Evolutionary conservation across 2,888 invertebrate species (phyloP).

Genomic region (Fragum sueziense): DNA sequence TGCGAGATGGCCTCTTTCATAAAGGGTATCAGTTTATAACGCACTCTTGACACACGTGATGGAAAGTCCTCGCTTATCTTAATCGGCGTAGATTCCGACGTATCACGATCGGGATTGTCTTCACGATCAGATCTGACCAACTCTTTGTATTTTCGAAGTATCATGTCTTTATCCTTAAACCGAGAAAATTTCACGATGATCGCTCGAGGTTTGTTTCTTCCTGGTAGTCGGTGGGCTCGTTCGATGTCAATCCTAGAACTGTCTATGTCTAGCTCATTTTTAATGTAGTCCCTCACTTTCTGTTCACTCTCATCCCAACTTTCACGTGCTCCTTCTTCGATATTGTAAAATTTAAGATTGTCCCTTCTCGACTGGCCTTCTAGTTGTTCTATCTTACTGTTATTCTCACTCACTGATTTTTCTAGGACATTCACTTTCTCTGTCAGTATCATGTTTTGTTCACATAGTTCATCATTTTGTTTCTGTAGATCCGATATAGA

Average conservation of each 20-base stretch:
- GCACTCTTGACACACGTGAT: not conserved
- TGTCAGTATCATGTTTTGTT: not conserved
- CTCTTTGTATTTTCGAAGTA: conserved; percentile 4
- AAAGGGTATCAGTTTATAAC: not conserved
- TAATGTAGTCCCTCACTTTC: conserved; percentile 5
- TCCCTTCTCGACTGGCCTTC: conserved; percentile 14
- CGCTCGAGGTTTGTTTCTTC: conserved; percentile 8
- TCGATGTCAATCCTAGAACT: conserved; percentile 13
- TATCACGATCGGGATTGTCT: not conserved
- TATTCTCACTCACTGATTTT: not conserved
- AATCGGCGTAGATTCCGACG: not conserved
- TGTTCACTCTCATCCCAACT: conserved; percentile 20
- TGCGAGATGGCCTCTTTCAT: not conserved
- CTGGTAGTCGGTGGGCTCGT: conserved; percentile 19
- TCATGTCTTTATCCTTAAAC: conserved; percentile 8
- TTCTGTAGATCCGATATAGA: conserved; percentile 1
- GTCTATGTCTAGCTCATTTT: conserved; percentile 15
- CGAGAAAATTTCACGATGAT: conserved; percentile 13
- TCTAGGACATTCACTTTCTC: not conserved
- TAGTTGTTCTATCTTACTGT: conserved; percentile 2
- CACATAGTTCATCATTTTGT: not conserved
- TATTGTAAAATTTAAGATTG: conserved; percentile 1
- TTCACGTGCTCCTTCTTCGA: not conserved
- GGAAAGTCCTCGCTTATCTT: conserved; percentile 23
- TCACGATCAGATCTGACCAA: not conserved